These are phyloP conservation scores for Glandiceps talaboti DNA, from an alignment of 53 echinoderm and acorn worm genomes.

Conservation along the genomic window DNA sequence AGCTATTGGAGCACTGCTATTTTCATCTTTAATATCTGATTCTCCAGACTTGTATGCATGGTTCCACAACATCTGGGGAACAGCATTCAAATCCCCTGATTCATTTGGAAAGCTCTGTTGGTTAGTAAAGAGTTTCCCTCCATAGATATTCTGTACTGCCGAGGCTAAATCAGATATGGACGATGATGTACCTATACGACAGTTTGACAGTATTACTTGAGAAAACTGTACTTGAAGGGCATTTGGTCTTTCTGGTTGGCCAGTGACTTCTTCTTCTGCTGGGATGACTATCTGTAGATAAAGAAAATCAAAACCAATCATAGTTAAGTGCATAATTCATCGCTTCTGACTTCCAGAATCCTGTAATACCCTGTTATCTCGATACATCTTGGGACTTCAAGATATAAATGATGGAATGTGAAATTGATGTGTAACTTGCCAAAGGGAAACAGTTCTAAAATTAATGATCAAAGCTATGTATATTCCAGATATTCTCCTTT, in stretches of 20 bases:
- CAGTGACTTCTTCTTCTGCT: slow-evolving; percentile 28
- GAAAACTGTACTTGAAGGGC: slow-evolving; percentile 80
- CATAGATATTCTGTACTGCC: slow-evolving; percentile 56
- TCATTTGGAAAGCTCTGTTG: slow-evolving; percentile 25
- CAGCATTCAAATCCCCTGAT: slow-evolving; percentile 21
- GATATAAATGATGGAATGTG: too few species aligned
- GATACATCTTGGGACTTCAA: too few species aligned
- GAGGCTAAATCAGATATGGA: slow-evolving; percentile 64
- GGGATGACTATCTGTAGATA: slow-evolving; percentile 40
- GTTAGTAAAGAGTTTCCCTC: slow-evolving; percentile 35
- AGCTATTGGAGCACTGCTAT: background rate
- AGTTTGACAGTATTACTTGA: slow-evolving; percentile 80
- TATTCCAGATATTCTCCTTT: too few species aligned
- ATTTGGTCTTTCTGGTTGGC: slow-evolving; percentile 83
- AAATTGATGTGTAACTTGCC: too few species aligned
- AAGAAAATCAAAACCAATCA: too few species aligned
- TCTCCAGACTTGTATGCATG: slow-evolving; percentile 46
- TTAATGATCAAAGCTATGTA: too few species aligned
- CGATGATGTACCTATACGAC: slow-evolving; percentile 70
- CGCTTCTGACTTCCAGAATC: too few species aligned
- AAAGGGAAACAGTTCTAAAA: too few species aligned
- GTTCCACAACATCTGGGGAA: slow-evolving; percentile 70
- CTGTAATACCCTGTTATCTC: too few species aligned
- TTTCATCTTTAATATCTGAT: background rate
- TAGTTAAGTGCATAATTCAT: too few species aligned